Conservation (phyloP, 2,797 vertebrate genomes). For the Dicrostonyx torquatus region DNA sequence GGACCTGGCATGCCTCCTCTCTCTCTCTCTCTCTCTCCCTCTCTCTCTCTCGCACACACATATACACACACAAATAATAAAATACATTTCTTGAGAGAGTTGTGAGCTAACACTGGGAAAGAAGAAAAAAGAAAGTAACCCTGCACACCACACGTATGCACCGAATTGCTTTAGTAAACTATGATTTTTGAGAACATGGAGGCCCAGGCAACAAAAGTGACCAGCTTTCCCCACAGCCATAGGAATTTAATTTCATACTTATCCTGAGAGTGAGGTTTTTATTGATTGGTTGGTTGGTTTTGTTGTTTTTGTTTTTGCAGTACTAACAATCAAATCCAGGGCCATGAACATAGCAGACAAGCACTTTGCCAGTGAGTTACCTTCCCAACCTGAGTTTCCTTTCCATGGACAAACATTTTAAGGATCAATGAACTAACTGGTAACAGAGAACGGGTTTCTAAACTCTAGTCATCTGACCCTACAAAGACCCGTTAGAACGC, state of each 20-base stretch:
- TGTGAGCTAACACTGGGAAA: neutral
- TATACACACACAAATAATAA: neutral
- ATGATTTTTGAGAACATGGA: neutral
- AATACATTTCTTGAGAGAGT: neutral
- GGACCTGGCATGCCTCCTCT: neutral
- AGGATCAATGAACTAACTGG: conserved; percentile 4
- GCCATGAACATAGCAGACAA: neutral
- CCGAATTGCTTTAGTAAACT: neutral
- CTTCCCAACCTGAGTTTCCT: neutral
- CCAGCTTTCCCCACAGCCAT: neutral
- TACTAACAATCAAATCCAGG: neutral
- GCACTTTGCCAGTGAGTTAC: neutral
- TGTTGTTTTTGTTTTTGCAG: neutral
- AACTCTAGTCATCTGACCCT: neutral
- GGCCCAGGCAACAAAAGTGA: neutral
- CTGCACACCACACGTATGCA: neutral
- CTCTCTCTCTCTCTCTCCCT: neutral
- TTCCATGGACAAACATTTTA: conserved; percentile 1
- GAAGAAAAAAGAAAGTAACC: neutral
- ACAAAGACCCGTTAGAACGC: neutral
- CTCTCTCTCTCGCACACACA: neutral
- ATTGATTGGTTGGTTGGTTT: neutral
- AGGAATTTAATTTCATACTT: neutral
- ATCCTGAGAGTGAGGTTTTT: neutral
- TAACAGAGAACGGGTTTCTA: neutral